Evolutionary conservation across 1,140 invertebrate genomes (phyloP).

Genomic region (Antheraea mylitta): DNA sequence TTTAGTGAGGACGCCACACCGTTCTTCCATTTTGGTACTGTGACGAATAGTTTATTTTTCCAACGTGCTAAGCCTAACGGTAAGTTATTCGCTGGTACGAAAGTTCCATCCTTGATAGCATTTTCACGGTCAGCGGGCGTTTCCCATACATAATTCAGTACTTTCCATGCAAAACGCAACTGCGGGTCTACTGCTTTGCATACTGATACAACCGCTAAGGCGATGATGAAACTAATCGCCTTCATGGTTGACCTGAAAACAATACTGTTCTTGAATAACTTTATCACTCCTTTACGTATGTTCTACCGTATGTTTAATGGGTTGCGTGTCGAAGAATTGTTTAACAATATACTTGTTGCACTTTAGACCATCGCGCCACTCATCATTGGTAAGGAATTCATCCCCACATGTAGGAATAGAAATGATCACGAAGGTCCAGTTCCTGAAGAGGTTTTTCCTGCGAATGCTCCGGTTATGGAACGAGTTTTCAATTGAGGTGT

Average conservation of each 20-base stretch:
- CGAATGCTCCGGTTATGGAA: no score
- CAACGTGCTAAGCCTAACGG: constrained; percentile 86
- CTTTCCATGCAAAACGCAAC: constrained; percentile 85
- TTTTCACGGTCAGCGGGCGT: constrained; percentile 79
- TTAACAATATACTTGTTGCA: no score
- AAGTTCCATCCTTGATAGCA: constrained; percentile 82
- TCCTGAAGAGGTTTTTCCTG: no score
- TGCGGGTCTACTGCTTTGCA: constrained; percentile 81
- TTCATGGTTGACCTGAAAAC: constrained; percentile 60
- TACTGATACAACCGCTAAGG: constrained; percentile 40
- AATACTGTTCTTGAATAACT: background rate
- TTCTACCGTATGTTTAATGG: background rate
- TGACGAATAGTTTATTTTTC: constrained; percentile 88
- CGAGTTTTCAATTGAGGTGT: no score
- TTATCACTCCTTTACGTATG: background rate
- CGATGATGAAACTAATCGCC: constrained; percentile 44
- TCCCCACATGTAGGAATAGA: no score
- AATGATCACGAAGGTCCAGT: no score
- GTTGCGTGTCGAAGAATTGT: no score
- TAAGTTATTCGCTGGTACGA: constrained; percentile 85
- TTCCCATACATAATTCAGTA: constrained; percentile 85
- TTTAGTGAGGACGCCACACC: constrained; percentile 87
- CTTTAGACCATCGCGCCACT: no score
- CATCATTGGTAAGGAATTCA: no score
- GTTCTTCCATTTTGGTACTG: constrained; percentile 87